Percentiles rank a stretch among this genome's conserved stretches.
These are phyloP conservation scores for Ormyrus nitidulus DNA, from an alignment of 2,888 invertebrate genomes.

Conservation along the genomic window DNA sequence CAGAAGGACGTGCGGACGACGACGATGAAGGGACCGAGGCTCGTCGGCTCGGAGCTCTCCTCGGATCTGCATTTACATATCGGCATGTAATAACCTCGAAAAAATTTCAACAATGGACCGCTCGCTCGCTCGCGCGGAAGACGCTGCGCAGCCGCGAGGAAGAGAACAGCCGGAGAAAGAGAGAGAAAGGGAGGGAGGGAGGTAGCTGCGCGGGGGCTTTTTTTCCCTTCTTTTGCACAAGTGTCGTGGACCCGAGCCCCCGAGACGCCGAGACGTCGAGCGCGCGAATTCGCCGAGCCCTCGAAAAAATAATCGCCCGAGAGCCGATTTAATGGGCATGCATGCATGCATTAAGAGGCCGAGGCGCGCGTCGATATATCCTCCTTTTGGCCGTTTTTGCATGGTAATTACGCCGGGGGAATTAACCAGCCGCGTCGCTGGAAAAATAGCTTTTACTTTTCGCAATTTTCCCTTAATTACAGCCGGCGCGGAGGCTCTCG, in stretches of 20 bases:
- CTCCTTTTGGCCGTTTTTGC: too few relatives aligned
- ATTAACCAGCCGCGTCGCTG: neutral
- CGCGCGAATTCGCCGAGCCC: neutral
- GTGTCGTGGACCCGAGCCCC: conserved; percentile 25
- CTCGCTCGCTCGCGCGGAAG: neutral
- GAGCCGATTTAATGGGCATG: neutral
- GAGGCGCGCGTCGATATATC: neutral
- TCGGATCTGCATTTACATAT: conserved; percentile 4
- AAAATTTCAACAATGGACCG: conserved; percentile 21
- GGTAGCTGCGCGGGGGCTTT: neutral
- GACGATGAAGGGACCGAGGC: neutral
- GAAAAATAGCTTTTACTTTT: too few relatives aligned
- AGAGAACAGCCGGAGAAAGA: neutral
- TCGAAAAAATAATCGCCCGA: neutral
- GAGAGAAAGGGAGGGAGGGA: neutral
- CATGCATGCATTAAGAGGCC: neutral
- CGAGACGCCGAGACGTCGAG: neutral
- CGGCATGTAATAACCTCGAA: conserved; percentile 19
- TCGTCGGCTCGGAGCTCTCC: too few relatives aligned
- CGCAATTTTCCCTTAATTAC: too few relatives aligned
- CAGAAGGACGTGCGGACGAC: neutral
- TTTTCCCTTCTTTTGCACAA: conserved; percentile 27
- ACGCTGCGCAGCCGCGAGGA: conserved; percentile 26
- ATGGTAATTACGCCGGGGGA: neutral
- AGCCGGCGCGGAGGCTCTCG: too few relatives aligned